Base-by-base conservation (phyloP, 2,888 invertebrate genomes). In the Liodrosophila aerea region DNA sequence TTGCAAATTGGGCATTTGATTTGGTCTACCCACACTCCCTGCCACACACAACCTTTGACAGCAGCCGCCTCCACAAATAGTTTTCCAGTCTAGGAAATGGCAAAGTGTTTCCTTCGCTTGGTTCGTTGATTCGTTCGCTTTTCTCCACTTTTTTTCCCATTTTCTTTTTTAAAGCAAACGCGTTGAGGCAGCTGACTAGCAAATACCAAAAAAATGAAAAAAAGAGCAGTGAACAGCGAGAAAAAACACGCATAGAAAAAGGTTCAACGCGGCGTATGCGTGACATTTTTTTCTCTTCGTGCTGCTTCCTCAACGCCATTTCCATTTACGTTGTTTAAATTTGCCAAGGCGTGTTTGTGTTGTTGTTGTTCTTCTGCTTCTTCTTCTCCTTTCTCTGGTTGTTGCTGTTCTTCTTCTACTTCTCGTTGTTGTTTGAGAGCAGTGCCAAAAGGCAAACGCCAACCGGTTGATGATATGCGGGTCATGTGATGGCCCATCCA, bases 1-100 rank as follows among this genome's bases (percentile, higher is more conserved):
- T 74, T 36, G 68, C 85, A 85, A 82, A 78, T 78, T 77, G 85
- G 68, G 82, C 85, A 77, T 84, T 81, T 81, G 78, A 85, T 85
- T 85, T 77, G 78, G 67, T 75, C 60, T 75, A 59, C 59, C 46
- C 65, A 27, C 69, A 64, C 69, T 57, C 47, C 8, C 15, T 0
- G 4, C 18, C 7, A 7, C 16, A 13, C 33, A 4, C 52, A 64
- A 68, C 73, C 76, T 71, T 71, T 82, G 78, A 80, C 76, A 64
- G 59, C 75, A 61, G 51, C 62, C 46, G 52, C 53, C 33, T 22
- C 36, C 57, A 50, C 68, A 58, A 73, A 73, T 70, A 70, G 69
- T 69, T 69, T 22, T 72, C 44, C 60, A 65, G 41, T 40, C 56
- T 49, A 60, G 53, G 34, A 61, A 47, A 43, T 47, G 45, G 36